Percentiles rank a stretch among this genome's conserved stretches.
phyloP scores from a whole-genome alignment of 2,888 invertebrate species.

The Amphipoea lucens region DNA sequence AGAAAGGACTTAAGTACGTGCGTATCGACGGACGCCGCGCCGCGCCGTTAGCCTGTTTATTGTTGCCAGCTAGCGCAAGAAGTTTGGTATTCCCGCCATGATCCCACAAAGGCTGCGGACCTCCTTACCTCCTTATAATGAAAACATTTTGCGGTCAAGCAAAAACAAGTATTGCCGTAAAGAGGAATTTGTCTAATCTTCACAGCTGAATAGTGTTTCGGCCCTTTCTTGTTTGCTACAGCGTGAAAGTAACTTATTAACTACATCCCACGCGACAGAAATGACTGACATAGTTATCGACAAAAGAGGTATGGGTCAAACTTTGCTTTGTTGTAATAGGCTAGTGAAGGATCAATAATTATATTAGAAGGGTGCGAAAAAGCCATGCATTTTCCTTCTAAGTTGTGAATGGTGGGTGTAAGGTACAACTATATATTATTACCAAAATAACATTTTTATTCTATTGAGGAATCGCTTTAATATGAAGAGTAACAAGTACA shows the following conservation, averaged over 20 bases:
- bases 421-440: background rate
- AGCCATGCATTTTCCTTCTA: background rate
- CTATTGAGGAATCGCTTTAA: background rate
- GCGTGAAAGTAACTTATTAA: conserved; percentile 26
- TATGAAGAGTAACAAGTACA: no score
- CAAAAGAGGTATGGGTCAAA: conserved; percentile 13
- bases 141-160: conserved; percentile 44
- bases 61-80: conserved; percentile 54
- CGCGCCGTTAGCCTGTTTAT: conserved; percentile 11
- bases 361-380: conserved; percentile 1
- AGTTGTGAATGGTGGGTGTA: background rate
- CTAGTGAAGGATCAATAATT: background rate
- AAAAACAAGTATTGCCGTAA: conserved; percentile 41
- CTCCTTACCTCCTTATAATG: conserved; percentile 25
- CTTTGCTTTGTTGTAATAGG: background rate
- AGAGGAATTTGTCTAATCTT: conserved; percentile 56
- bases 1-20: conserved; percentile 17
- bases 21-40: conserved; percentile 21
- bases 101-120: conserved; percentile 44
- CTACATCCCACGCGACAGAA: conserved; percentile 24
- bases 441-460: background rate
- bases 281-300: conserved; percentile 20
- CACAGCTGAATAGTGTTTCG: conserved; percentile 43
- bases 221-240: conserved; percentile 12
- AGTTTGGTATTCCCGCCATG: conserved; percentile 44